These are phyloP conservation scores for Alectoris magna DNA, from an alignment of 2,797 vertebrate genomes.

Conservation along the genomic window DNA sequence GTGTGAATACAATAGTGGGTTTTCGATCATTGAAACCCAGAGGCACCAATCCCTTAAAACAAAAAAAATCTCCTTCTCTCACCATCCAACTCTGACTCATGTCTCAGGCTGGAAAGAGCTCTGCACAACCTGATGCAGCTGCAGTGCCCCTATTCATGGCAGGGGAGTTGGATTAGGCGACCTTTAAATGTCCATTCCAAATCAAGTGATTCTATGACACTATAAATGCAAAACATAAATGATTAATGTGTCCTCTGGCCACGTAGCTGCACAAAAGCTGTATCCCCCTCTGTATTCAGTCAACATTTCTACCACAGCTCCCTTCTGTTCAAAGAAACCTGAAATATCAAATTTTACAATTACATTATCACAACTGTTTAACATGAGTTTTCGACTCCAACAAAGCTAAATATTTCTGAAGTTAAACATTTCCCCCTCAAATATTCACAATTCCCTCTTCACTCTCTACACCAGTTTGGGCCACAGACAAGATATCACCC, in stretches of 20 bases:
- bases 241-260: not conserved
- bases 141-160: too few species aligned
- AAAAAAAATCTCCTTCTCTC: not conserved
- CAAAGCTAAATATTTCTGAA: not conserved
- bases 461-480: not conserved
- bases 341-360: not conserved
- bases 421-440: not conserved
- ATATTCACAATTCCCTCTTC: accelerated
- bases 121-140: too few species aligned
- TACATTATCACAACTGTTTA: not conserved
- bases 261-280: not conserved
- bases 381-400: not conserved
- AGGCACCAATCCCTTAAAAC: not conserved
- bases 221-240: not conserved
- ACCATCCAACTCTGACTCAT: not conserved
- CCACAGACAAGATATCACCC: not conserved
- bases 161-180: too few species aligned
- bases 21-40: not conserved
- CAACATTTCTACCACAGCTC: not conserved
- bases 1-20: not conserved
- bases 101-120: not conserved
- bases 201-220: not conserved
- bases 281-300: not conserved
- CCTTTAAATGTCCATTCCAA: too few species aligned
- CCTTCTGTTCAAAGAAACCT: not conserved